phyloP scores from a whole-genome alignment of 2,888 invertebrate species.

The Punctoribates punctum region DNA sequence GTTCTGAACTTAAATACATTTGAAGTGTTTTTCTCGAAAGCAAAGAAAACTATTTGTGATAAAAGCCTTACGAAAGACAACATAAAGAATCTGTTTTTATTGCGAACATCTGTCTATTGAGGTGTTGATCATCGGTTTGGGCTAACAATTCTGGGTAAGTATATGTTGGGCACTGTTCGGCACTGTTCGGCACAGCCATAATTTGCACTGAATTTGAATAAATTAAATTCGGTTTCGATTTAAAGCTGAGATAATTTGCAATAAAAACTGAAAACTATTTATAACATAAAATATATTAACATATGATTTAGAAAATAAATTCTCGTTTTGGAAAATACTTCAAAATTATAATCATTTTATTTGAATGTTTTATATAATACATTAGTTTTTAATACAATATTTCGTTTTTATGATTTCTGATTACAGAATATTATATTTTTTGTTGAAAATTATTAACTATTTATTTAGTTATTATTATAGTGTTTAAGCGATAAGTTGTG shows the following conservation, averaged over 20 bases:
- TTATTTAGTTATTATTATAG: too few species aligned
- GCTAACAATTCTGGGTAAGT: neutral
- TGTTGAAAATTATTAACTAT: too few species aligned
- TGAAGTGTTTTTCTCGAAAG: neutral
- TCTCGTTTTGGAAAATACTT: neutral
- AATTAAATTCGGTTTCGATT: constrained; percentile 9
- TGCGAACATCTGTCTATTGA: constrained; percentile 11
- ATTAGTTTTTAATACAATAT: neutral
- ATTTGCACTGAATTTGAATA: constrained; percentile 23
- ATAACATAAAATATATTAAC: constrained; percentile 7
- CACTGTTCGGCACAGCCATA: neutral
- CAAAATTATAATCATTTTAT: too few species aligned
- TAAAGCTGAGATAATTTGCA: neutral
- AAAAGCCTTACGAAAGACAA: neutral
- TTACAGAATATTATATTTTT: too few species aligned
- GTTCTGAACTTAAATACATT: neutral
- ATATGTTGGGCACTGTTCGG: neutral
- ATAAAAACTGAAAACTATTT: neutral
- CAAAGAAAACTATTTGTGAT: neutral
- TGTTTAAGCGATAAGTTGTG: too few species aligned
- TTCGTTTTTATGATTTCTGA: neutral
- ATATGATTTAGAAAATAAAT: neutral
- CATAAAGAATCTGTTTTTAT: constrained; percentile 1
- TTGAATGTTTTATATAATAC: neutral
- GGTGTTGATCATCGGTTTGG: constrained; percentile 6